These are phyloP conservation scores for Drosophila lacteicornis DNA, from an alignment of 1,140 invertebrate genomes.

Conservation along the genomic window DNA sequence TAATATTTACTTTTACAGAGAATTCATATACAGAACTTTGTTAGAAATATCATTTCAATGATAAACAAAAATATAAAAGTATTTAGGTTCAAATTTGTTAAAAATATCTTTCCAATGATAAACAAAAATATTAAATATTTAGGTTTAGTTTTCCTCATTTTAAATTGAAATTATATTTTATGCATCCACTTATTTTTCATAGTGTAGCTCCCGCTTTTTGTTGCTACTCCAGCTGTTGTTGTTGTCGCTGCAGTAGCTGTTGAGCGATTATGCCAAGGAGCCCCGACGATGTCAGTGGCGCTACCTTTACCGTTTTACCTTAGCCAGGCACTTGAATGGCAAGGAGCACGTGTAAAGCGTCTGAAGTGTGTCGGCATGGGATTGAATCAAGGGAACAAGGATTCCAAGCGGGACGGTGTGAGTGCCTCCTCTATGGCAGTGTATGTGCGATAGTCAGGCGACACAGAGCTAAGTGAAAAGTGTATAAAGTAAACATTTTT, in stretches of 20 bases:
- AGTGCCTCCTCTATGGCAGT: conserved; percentile 9
- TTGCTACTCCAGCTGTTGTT: conserved; percentile 28
- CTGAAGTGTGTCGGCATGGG: conserved; percentile 78
- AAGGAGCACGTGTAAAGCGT: conserved; percentile 78
- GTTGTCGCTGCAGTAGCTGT: conserved; percentile 42
- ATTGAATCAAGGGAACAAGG: conserved; percentile 60
- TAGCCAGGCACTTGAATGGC: conserved; percentile 66
- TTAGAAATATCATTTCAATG: too few relatives aligned
- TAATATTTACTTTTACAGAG: too few relatives aligned
- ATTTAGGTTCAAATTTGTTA: too few relatives aligned
- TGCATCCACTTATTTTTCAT: not conserved
- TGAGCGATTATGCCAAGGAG: conserved; percentile 81
- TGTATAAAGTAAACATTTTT: conserved; percentile 48
- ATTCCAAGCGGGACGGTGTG: conserved; percentile 10
- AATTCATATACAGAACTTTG: too few relatives aligned
- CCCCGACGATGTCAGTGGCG: conserved; percentile 36
- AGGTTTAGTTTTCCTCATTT: too few relatives aligned
- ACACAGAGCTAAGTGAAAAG: conserved; percentile 52
- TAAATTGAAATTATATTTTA: not conserved
- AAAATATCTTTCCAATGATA: too few relatives aligned
- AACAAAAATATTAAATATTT: too few relatives aligned
- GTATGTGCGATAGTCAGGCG: conserved; percentile 44
- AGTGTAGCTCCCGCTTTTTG: conserved; percentile 12
- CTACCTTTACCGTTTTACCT: conserved; percentile 33
- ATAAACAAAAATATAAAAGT: too few relatives aligned